Conservation (phyloP, 2,888 invertebrate genomes). For the Dynastes tityus region DNA sequence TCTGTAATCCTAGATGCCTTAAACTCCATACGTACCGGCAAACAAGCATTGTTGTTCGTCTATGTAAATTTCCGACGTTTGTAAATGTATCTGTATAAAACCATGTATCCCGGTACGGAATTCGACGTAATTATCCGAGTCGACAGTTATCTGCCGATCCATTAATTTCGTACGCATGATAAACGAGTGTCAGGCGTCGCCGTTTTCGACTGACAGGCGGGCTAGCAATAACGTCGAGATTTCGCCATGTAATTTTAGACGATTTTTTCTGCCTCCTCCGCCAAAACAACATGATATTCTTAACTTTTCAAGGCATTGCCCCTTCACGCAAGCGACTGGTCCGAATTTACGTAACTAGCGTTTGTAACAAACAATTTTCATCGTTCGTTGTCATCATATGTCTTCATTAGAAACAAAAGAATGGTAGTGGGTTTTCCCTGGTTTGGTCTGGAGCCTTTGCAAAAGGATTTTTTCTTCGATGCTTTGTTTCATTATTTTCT, state of each 20-base stretch:
- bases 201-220: constrained; percentile 31
- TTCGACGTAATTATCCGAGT: constrained; percentile 36
- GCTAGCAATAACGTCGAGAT: constrained; percentile 11
- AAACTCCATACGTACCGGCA: background rate
- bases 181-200: constrained; percentile 28
- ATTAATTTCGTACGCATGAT: constrained; percentile 46
- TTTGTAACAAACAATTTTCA: background rate
- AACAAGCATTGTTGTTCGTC: no score
- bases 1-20: constrained; percentile 1
- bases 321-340: background rate
- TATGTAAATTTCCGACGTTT: background rate
- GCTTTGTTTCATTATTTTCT: constrained; percentile 20
- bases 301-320: background rate
- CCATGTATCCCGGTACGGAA: background rate
- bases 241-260: constrained; percentile 43
- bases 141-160: constrained; percentile 41
- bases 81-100: background rate
- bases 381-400: constrained; percentile 6
- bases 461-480: background rate
- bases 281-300: background rate
- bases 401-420: constrained; percentile 29
- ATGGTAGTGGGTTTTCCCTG: background rate
- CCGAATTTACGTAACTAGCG: background rate
- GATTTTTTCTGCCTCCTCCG: constrained; percentile 7
- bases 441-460: background rate